Conservation (phyloP, 2,797 vertebrate species). For the Enteromius trimaculatus region DNA sequence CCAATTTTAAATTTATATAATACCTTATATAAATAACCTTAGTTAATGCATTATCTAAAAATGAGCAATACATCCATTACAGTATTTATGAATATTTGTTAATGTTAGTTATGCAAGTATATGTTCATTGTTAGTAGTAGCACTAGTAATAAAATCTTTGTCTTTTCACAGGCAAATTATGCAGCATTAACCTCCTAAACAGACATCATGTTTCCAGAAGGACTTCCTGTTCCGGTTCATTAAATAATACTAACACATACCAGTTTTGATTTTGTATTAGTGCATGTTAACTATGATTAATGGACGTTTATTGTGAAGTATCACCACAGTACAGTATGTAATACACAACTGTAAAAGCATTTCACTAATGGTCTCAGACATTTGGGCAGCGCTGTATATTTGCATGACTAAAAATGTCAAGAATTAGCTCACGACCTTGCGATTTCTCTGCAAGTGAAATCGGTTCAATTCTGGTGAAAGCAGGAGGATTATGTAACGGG, state of each 20-base stretch:
- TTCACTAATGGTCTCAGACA: not conserved
- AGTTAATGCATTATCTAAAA: not conserved
- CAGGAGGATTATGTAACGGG: constrained; percentile 1
- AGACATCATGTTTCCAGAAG: not conserved
- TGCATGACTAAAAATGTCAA: not conserved
- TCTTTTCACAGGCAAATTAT: not conserved
- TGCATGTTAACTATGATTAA: no score
- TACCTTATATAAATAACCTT: not conserved
- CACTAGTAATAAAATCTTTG: not conserved
- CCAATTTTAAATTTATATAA: not conserved
- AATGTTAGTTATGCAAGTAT: not conserved
- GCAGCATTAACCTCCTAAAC: not conserved
- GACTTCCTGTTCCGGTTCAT: not conserved
- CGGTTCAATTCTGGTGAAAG: not conserved
- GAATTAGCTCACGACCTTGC: not conserved
- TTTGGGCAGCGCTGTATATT: not conserved
- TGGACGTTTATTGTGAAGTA: no score
- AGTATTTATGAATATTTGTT: not conserved
- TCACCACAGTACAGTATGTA: no score
- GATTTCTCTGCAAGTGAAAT: not conserved
- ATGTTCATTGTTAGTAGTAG: not conserved
- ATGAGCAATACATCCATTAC: not conserved
- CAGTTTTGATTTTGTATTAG: no score
- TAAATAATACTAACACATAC: no score
- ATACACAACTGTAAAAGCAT: not conserved